Base-by-base conservation (phyloP, 2,888 invertebrate species). In the Trissolcus brochymenae region DNA sequence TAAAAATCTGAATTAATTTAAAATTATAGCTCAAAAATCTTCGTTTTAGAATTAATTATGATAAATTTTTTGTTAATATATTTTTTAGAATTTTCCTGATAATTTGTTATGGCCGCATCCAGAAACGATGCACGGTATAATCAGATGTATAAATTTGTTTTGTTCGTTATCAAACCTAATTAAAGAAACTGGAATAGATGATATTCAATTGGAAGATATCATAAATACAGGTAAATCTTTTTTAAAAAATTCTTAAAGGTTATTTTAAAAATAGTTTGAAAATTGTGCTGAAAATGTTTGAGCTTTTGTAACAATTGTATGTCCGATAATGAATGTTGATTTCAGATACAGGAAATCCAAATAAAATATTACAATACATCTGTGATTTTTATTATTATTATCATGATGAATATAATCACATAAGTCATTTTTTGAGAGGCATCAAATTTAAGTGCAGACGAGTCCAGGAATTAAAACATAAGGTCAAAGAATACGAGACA, bases 381-480 rank as follows among this genome's bases (percentile, higher is more conserved):
- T 53, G 67, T 19, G 53, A 67, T 9, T 67, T 67, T 53, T 67
- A 67, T 46, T 35, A 59, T 13, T 59, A 59, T 46, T 67, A 67
- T 46, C 46, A 67, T 16, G 67, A 67, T 7, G 59, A 53, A 53
- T 43, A 49, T 9, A 67, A 7, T 46, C 6, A 43, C n/a, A 51
- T 59, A 29, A 40, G 43, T 7, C 50, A 70, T 35, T 50, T 16
- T 50, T 50, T 70, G 11, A 55, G 55, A 7, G 53, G 43, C n/a
- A 67, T 67, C 19, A 7, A 35, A 49, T 54, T 40, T 13, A 60
- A 21, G 14, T n/a, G 11, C 16, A 19, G 29, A 19, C 57, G 64
- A 51, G 50, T 64, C n/a, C 7, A 51, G 1, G 21, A 57, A 7
- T 55, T 50, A 9, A 40, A 50, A 7, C 7, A 56, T 56, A 16